phyloP scores from a whole-genome alignment of 2,888 invertebrate genomes.

The Hydriomena furcata region DNA sequence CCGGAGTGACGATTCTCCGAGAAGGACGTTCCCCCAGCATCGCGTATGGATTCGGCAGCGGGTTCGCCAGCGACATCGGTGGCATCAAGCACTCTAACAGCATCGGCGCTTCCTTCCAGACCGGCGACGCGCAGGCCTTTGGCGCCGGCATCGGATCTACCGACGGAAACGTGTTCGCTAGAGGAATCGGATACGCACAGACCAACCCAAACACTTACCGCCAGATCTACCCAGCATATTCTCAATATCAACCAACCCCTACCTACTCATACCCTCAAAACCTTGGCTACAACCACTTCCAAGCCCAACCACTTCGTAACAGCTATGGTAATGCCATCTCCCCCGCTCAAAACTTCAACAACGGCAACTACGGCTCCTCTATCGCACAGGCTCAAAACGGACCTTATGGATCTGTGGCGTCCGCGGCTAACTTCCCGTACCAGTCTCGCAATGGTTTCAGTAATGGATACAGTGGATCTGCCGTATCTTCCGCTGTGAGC shows the following conservation, averaged over 20 bases:
- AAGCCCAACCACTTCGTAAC: slow-evolving; percentile 30
- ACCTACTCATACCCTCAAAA: slow-evolving; percentile 41
- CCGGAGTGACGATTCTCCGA: slow-evolving; percentile 48
- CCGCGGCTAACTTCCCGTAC: slow-evolving; percentile 51
- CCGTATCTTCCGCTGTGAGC: slow-evolving; percentile 45
- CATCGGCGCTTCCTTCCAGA: slow-evolving; percentile 61
- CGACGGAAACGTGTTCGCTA: slow-evolving; percentile 50
- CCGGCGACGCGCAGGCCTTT: slow-evolving; percentile 62
- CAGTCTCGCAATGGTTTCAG: slow-evolving; percentile 32
- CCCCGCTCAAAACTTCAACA: slow-evolving; percentile 56
- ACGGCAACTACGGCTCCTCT: slow-evolving; percentile 56
- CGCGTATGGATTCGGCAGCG: slow-evolving; percentile 70
- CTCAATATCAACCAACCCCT: slow-evolving; percentile 26
- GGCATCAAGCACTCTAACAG: slow-evolving; percentile 68
- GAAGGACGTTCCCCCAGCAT: slow-evolving; percentile 61
- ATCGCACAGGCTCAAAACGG: slow-evolving; percentile 53
- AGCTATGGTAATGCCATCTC: slow-evolving; percentile 49
- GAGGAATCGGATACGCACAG: slow-evolving; percentile 62
- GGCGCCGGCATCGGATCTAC: slow-evolving; percentile 54
- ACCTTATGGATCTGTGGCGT: slow-evolving; percentile 53
- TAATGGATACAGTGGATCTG: slow-evolving; percentile 44
- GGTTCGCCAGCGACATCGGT: slow-evolving; percentile 70
- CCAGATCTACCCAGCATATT: slow-evolving; percentile 33
- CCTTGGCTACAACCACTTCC: slow-evolving; percentile 27
- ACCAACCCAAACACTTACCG: slow-evolving; percentile 43